Base-by-base conservation (phyloP, 2,888 invertebrate genomes). In the Lasioglossum morio region DNA sequence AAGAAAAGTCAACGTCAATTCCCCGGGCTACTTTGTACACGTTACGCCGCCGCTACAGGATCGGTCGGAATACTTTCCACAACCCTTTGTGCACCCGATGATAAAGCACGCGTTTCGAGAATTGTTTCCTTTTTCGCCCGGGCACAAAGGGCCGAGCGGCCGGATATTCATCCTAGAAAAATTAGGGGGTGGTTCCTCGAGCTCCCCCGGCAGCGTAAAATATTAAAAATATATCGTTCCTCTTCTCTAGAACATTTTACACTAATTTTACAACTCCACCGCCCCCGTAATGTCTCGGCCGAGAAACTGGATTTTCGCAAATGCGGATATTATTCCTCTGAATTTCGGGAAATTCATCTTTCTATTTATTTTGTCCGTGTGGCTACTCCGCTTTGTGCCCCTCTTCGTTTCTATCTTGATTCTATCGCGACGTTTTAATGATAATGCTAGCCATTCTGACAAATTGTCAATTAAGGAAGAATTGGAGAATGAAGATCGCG, bases 1-100 rank as follows among this genome's bases (percentile, higher is more conserved):
- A 77, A 78, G 74, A 60, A 16, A 34, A 37, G 46, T 69, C 69
- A 30, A 72, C 53, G 75, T 72, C 79, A 72, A 85, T 84, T 79
- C 43, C 37, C 40, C 40, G 69, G 63, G 69, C 34, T 40, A 69
- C 69, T 69, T 69, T 69, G 69, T 69, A 37, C 37, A 37, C 40
- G 40, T 23, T 10, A 12, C 10, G 7, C 1, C 5, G 19, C 43
- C 19, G 43, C 19, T 23, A 8, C 43, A 23, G n/a, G 16, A 30
- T 27, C 27, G 48, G 69, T 69, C 66, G 69, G 34, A 34, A 66
- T 34, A 66, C 23, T 66, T 16, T 34, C 63, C 30, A 5, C 30
- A 19, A 66, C 66, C 34, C 66, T n/a, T 66, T 66, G 66, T 34
- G 19, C 66, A 30, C 19, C 30, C 66, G 63, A 66, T 34, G 66